Base-by-base conservation (phyloP, 92 coral and sea anemone genomes). In the Epizoanthus fatuus region DNA sequence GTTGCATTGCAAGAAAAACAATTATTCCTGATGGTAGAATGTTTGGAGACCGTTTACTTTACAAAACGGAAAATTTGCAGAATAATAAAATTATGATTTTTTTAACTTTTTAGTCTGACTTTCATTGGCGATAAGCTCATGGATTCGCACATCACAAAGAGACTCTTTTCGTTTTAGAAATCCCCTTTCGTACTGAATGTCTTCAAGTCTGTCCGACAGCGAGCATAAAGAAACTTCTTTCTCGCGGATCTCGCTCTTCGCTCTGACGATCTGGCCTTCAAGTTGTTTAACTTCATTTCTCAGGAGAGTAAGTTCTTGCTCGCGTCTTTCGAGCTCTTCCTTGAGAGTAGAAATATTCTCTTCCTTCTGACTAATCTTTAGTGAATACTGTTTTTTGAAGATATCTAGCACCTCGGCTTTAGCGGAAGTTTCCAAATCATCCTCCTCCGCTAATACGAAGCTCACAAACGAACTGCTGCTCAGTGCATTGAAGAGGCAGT, bases 141-240 rank as follows among this genome's bases (percentile, higher is more conserved):
- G 79, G 15, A 73, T 73, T 73, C 79, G 8, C 51, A 62, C 79
- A 51, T 73, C 79, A 73, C 79, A 73, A 29, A 73, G 79, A 10
- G 79, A 73, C 37, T 73, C 79, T 39, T 73, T 73, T 13, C 79
- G 51, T 14, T 73, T 73, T 2, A 73, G 79, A 52, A 52, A 73
- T 25, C 79, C 79, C 4, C 79, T 54, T 37, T 73, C 79, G 15
- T 52, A 73, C 64, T 73, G 79, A 73, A 73, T 73, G 79, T 73
- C 79, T 29, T 73, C 79, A 19, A 73, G 63, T 16, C 64, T 39
- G 37, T 73, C 79, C 11, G 79, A 73, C n/a, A 73, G 64, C 37
- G 79, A 73, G 47, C 79, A 73, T 22, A 73, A 73, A 29, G 64
- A 53, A 4, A 73, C 79, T 29, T 73, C 79, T 52, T 73, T 73